phyloP scores from a whole-genome alignment of 1,140 invertebrate genomes.

The Nilaparvata lugens region DNA sequence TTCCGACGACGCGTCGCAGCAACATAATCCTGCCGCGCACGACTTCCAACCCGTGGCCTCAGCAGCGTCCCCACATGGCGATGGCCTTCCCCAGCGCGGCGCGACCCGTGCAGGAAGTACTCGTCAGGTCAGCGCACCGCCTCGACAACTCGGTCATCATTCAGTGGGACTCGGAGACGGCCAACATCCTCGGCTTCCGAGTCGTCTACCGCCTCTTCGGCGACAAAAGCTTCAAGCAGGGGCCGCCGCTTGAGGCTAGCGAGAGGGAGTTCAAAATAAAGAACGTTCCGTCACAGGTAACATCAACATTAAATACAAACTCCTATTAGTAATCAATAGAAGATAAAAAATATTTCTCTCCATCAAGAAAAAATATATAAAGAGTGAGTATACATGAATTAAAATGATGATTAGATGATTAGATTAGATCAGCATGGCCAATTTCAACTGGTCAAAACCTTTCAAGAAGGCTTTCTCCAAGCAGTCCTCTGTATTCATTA shows the following conservation, averaged over 20 bases:
- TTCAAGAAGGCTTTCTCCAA: no score
- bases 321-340: not conserved
- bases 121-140: slow-evolving; percentile 73
- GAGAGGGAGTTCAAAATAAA: slow-evolving; percentile 86
- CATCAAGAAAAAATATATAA: no score
- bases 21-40: slow-evolving; percentile 21
- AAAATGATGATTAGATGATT: no score
- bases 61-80: slow-evolving; percentile 55
- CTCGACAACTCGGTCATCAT: slow-evolving; percentile 83
- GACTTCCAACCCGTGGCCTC: slow-evolving; percentile 17
- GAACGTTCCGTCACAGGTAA: slow-evolving; percentile 77
- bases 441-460: no score
- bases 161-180: slow-evolving; percentile 79
- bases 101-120: slow-evolving; percentile 48
- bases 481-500: no score
- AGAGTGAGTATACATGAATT: no score
- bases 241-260: slow-evolving; percentile 73
- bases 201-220: slow-evolving; percentile 86
- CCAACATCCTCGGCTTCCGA: slow-evolving; percentile 76
- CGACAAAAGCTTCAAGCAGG: slow-evolving; percentile 80
- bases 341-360: no score
- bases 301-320: no score
- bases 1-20: slow-evolving; percentile 32
- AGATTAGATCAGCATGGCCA: no score
- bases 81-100: slow-evolving; percentile 47